Evolutionary conservation across 1,140 invertebrate species (phyloP), one percentile per base, ranked within the genome.

Genomic region (Oncopodura yosiiana): DNA sequence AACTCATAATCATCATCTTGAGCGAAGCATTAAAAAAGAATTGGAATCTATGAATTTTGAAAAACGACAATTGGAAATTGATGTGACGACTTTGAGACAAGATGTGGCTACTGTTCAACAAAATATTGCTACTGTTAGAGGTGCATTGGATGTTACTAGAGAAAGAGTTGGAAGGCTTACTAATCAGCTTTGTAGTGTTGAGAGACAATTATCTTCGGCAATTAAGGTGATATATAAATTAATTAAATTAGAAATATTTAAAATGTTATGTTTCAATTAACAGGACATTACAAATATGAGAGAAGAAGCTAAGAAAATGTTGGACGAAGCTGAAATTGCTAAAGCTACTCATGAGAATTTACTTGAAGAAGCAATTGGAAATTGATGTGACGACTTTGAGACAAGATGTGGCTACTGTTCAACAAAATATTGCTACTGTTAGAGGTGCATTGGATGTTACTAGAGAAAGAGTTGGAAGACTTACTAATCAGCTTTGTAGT

Each of bases 171-270:
- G 45, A n/a, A 51, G 52, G 32, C 45, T 65, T 24, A 49, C 51
- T 23, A 56, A 36, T 49, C 61, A 63, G 44, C 58, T 65, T 21
- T 37, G 23, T 30, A 49, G 44, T 29, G 48, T 65, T 45, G 63
- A 65, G 39, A 52, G 58, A 37, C 63, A 65, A 48, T 49, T 65
- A 32, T 30, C 41, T 23, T 43, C 46, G 23, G 50, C 56, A 26
- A 34, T 63, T 34, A 63, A 63, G 61, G 63, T 65, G 32, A 45
- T n/a, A n/a, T n/a, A n/a, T n/a, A n/a, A n/a, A n/a, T n/a, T n/a
- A n/a, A n/a, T n/a, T n/a, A n/a, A n/a, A n/a, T n/a, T n/a, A n/a
- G n/a, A n/a, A n/a, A n/a, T n/a, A n/a, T n/a, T n/a, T n/a, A n/a
- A n/a, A n/a, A n/a, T n/a, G n/a, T n/a, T n/a, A 41, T 41, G 4